Base-by-base conservation (phyloP, 2,888 invertebrate species). In the Parapristionchus giblindavisi region DNA sequence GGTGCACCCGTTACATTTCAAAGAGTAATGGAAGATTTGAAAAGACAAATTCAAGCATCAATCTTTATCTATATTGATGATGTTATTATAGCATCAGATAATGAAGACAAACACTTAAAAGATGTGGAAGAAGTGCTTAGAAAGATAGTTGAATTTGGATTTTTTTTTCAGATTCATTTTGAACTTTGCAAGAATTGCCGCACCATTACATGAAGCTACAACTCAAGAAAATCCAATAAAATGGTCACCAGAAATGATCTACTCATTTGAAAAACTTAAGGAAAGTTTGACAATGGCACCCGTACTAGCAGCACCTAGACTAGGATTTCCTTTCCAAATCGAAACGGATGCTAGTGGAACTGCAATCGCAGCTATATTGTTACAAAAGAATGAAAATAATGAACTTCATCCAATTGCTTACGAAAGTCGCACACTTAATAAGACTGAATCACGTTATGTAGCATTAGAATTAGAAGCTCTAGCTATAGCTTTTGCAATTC, bases 1-100 rank as follows among this genome's bases (percentile, higher is more conserved):
- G 68, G 70, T n/a, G 58, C 78, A 0, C 76, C 76, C 0, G 40
- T 21, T 1, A 77, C 76, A 0, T 81, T 79, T 38, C 77, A 78
- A 66, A 40, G 61, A 24, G 54, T 65, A 1, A 77, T 81, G 70
- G 36, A 76, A 21, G 60, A 36, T 8, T 2, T 78, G 3, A 38
- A 56, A 11, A 21, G 43, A 29, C 56, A 71, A 2, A 14, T 66
- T 3, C 11, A n/a, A n/a, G n/a, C n/a, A n/a, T n/a, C n/a, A n/a
- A n/a, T n/a, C n/a, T n/a, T n/a, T n/a, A 32, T 74, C 5, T 80
- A 78, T n/a, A 8, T 79, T 1, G 79, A 80, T 36, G 78, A 79
- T 71, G 17, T 79, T 11, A 43, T 80, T 3, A 17, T 78, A 0
- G 51, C 76, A 24, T 71, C 74, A 2, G 0, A 3, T 1, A 32